These are phyloP conservation scores for Ephestia elutella DNA, from an alignment of 1,140 invertebrate genomes.

Conservation along the genomic window DNA sequence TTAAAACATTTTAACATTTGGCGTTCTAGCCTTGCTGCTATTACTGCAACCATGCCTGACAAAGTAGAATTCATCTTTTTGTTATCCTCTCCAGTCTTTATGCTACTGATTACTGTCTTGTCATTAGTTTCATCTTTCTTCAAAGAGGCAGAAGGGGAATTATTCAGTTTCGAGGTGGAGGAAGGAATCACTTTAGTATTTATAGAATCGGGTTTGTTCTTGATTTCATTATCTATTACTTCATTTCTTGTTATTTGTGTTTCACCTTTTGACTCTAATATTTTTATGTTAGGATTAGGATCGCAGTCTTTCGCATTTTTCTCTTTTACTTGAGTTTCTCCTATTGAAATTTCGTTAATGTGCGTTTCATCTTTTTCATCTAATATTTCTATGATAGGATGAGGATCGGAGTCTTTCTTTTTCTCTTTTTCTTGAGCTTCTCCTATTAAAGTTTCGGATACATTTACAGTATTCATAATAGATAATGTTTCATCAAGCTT, in stretches of 20 bases:
- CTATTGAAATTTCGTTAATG: neutral
- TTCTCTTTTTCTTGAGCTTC: too few relatives aligned
- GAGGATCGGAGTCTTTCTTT: too few relatives aligned
- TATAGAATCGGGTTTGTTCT: neutral
- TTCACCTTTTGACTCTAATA: neutral
- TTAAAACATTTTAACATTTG: constrained; percentile 19
- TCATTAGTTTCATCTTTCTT: neutral
- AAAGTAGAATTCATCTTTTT: neutral
- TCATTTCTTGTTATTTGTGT: neutral
- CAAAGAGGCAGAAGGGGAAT: too few relatives aligned
- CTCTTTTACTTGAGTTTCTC: too few relatives aligned
- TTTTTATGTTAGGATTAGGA: too few relatives aligned
- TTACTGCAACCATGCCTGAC: neutral
- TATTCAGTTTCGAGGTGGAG: neutral
- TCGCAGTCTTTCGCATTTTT: too few relatives aligned
- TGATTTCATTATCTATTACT: neutral
- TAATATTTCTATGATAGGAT: neutral
- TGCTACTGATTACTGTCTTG: neutral
- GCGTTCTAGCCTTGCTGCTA: constrained; percentile 14
- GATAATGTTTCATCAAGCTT: too few relatives aligned
- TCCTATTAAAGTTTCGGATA: too few relatives aligned
- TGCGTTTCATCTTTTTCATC: neutral
- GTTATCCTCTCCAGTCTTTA: neutral
- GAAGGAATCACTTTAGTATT: neutral
- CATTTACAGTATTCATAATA: too few relatives aligned